Evolutionary conservation across 2,113 vertebrate species (phyloP).

Genomic region (Peromyscus maniculatus): DNA sequence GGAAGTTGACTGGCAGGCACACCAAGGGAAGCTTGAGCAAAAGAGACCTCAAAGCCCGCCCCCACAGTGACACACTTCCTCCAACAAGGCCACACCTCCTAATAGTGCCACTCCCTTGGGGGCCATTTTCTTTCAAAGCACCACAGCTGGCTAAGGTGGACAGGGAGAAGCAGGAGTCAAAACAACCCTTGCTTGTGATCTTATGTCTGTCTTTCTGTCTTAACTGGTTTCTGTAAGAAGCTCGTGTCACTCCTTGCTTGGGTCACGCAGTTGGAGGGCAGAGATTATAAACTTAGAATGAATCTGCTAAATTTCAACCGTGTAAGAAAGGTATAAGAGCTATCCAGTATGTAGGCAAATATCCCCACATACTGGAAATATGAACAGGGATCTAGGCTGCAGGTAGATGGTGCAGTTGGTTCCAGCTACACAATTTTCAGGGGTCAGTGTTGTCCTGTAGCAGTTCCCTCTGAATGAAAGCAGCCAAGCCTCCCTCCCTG

Average conservation of each 20-base stretch:
- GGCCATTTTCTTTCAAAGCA: too few species aligned
- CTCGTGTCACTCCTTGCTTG: neutral
- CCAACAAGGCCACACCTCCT: too few species aligned
- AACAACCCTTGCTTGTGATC: neutral
- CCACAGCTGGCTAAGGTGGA: neutral
- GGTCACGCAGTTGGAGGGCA: neutral
- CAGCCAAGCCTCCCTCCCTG: neutral
- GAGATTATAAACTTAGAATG: neutral
- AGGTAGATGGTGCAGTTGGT: neutral
- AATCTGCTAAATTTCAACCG: conserved; percentile 5
- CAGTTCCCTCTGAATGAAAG: neutral
- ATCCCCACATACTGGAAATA: neutral
- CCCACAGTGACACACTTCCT: too few species aligned
- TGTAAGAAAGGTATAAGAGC: neutral
- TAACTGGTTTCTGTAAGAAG: neutral
- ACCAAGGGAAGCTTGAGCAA: too few species aligned
- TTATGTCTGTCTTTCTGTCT: neutral
- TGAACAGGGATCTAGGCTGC: neutral
- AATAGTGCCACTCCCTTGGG: too few species aligned
- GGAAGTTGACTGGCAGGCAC: too few species aligned
- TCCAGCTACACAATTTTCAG: neutral
- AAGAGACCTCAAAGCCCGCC: too few species aligned
- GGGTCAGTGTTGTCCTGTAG: neutral
- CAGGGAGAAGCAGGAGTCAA: neutral
- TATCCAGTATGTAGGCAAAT: neutral